These are phyloP conservation scores for Hexactinellida sp. DNA, from an alignment of 37 sponge, comb jelly and placozoan species.

Conservation along the genomic window DNA sequence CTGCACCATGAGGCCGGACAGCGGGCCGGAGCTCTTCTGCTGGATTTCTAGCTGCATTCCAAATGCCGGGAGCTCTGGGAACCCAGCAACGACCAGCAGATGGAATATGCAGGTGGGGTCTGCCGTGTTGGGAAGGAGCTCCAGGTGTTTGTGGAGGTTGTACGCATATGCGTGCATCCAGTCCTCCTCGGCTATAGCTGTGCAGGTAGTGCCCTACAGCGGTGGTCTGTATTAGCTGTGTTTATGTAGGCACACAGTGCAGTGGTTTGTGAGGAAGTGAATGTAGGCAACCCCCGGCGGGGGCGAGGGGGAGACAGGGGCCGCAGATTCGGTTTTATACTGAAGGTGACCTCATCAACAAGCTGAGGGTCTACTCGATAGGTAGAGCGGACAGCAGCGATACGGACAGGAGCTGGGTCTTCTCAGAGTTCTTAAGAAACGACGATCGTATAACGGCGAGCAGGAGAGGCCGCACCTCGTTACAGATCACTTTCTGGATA, in stretches of 20 bases:
- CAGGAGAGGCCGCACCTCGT: neutral
- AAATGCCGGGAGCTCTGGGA: slow-evolving; percentile 36
- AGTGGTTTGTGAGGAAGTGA: neutral
- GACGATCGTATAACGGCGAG: neutral
- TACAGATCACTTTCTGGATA: neutral
- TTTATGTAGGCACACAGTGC: neutral
- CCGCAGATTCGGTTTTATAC: neutral
- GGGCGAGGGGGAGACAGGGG: neutral
- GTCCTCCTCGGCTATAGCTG: neutral
- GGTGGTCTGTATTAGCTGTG: neutral
- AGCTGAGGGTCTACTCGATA: slow-evolving; percentile 5
- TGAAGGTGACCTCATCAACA: neutral
- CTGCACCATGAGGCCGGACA: neutral
- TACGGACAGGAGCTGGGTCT: neutral
- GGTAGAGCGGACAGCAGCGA: neutral
- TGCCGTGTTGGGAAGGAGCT: neutral
- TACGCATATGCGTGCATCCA: neutral
- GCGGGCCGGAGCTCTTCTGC: neutral
- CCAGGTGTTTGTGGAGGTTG: neutral
- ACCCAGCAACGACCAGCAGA: slow-evolving; percentile 48
- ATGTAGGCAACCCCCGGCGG: neutral
- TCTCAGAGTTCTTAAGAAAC: neutral
- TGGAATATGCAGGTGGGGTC: slow-evolving; percentile 30
- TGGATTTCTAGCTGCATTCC: slow-evolving; percentile 15
- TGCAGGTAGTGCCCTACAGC: slow-evolving; percentile 2